A percentile compares a stretch with the other conserved stretches of the same genome.
phyloP scores from a whole-genome alignment of 2,888 invertebrate genomes.

The Microchrysa polita region DNA sequence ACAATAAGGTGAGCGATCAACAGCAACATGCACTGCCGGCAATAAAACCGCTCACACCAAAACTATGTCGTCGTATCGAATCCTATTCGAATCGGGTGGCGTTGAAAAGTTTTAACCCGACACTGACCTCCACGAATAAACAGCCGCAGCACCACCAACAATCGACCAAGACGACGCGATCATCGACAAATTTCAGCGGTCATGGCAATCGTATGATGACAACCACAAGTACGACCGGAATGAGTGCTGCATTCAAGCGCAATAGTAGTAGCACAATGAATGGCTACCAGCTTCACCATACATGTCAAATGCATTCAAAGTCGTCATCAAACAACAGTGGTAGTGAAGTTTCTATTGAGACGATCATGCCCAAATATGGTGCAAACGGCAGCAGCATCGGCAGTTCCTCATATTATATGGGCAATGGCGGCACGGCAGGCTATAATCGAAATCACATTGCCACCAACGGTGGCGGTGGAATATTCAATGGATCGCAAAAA shows the following conservation, averaged over 20 bases:
- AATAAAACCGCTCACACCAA: conserved; percentile 62
- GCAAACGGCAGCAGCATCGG: conserved; percentile 50
- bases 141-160: conserved; percentile 44
- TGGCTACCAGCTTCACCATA: conserved; percentile 37
- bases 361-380: conserved; percentile 58
- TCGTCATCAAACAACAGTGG: conserved; percentile 54
- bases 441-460: not conserved
- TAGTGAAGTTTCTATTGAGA: conserved; percentile 54
- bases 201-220: conserved; percentile 45
- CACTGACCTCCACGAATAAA: conserved; percentile 19
- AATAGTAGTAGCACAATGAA: conserved; percentile 42
- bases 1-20: conserved; percentile 15
- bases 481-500: conserved; percentile 56
- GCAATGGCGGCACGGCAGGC: not conserved
- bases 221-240: conserved; percentile 41
- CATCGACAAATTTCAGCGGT: conserved; percentile 38
- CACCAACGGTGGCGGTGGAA: not conserved
- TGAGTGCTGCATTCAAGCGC: conserved; percentile 41
- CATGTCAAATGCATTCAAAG: conserved; percentile 51
- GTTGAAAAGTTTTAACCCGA: conserved; percentile 25
- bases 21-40: conserved; percentile 40
- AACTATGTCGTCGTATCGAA: conserved; percentile 62
- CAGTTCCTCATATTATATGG: conserved; percentile 48
- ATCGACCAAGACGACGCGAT: conserved; percentile 8
- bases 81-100: conserved; percentile 50